Percentiles rank a stretch among this genome's conserved stretches.
Conservation (phyloP, 2,888 invertebrate species). For the Tromatobia lineatoria region DNA sequence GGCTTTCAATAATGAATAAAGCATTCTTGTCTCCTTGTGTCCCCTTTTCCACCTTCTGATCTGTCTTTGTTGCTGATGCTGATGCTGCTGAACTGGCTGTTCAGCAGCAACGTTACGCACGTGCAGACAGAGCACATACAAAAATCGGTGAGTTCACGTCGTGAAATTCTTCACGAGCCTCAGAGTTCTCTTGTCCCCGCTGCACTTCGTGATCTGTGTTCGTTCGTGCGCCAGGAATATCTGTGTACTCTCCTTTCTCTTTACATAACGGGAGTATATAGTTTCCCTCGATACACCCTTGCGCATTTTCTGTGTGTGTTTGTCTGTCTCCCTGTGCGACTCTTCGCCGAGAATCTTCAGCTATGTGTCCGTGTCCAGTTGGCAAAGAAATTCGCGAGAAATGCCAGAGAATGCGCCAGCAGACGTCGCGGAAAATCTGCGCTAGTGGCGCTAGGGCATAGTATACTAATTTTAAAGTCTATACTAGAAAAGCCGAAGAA, state of each 20-base stretch:
- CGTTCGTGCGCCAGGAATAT: constrained; percentile 49
- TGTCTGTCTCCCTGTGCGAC: constrained; percentile 1
- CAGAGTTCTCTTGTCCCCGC: background rate
- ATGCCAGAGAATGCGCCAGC: constrained; percentile 69
- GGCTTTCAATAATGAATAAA: background rate
- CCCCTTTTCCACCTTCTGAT: background rate
- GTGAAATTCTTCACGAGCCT: constrained; percentile 60
- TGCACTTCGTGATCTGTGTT: constrained; percentile 33
- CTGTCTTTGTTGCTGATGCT: constrained; percentile 8
- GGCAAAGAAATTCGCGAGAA: constrained; percentile 71
- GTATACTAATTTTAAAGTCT: constrained; percentile 63
- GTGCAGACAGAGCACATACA: constrained; percentile 31
- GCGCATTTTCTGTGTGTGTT: background rate
- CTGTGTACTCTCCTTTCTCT: constrained; percentile 62
- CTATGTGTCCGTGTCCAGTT: constrained; percentile 59
- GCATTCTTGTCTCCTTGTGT: background rate
- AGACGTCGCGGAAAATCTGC: constrained; percentile 66
- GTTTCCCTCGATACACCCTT: background rate
- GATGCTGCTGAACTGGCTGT: background rate
- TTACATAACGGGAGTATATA: constrained; percentile 60
- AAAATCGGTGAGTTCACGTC: constrained; percentile 16
- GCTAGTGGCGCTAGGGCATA: constrained; percentile 28
- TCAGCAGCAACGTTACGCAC: constrained; percentile 22
- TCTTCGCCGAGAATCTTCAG: background rate
- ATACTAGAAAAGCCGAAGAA: constrained; percentile 4